Percentiles rank a stretch among this genome's conserved stretches.
These are phyloP conservation scores for Microcebus jonahi DNA, from an alignment of 2,113 vertebrate genomes.

Conservation along the genomic window DNA sequence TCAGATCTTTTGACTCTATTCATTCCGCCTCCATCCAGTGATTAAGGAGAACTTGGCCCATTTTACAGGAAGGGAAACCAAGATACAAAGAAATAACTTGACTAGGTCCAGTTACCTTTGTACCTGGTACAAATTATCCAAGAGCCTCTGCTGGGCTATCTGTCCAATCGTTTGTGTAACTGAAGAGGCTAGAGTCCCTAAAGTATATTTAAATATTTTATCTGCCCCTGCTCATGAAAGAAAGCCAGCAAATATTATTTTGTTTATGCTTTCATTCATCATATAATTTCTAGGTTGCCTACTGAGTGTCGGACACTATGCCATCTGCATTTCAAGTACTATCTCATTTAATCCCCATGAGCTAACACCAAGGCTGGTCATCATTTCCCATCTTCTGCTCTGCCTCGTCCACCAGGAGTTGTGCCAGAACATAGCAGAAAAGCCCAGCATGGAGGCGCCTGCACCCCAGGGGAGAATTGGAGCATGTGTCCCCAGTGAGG, in stretches of 20 bases:
- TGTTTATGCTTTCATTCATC: background rate
- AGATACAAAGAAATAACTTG: conserved; percentile 18
- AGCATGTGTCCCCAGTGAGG: background rate
- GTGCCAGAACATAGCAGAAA: background rate
- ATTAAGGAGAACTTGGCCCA: background rate
- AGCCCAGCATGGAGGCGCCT: rapidly evolving
- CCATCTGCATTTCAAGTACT: background rate
- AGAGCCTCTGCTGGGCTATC: background rate
- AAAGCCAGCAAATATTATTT: background rate
- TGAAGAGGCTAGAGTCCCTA: background rate
- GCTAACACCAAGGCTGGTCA: background rate
- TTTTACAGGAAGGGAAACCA: conserved; percentile 38
- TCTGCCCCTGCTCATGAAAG: background rate
- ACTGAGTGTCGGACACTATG: background rate
- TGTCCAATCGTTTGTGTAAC: background rate
- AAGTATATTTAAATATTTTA: background rate
- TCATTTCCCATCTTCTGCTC: background rate
- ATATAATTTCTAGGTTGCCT: background rate
- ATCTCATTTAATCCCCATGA: background rate
- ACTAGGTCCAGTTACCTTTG: background rate
- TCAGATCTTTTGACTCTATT: background rate
- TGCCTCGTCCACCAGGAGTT: background rate
- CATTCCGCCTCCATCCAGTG: background rate
- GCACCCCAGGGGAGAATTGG: background rate
- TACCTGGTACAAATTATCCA: background rate